Conservation (phyloP, 2,113 vertebrate species). For the Bubo bubo region DNA sequence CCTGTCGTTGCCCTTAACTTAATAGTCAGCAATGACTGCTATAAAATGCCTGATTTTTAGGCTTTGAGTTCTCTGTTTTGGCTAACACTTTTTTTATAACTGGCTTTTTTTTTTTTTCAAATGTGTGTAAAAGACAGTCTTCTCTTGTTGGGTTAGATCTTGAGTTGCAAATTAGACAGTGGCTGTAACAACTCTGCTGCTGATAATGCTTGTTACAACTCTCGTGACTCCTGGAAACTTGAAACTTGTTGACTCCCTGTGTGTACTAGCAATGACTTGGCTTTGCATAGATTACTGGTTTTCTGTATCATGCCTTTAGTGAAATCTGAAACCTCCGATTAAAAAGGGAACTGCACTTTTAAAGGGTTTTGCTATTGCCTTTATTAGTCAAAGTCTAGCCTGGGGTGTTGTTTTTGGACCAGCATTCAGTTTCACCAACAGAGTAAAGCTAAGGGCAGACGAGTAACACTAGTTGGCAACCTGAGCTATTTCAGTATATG, state of each 20-base stretch:
- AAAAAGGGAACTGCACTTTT: neutral
- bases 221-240: neutral
- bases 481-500: neutral
- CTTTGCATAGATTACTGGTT: neutral
- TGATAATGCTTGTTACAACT: neutral
- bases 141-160: neutral
- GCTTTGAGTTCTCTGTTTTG: neutral
- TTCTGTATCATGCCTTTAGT: neutral
- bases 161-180: neutral
- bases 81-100: accelerated
- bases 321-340: neutral
- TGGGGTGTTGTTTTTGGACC: neutral
- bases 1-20: neutral
- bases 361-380: neutral
- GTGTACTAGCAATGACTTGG: neutral
- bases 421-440: neutral
- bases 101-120: neutral
- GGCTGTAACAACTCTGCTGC: neutral
- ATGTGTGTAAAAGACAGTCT: neutral
- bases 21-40: neutral
- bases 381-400: neutral
- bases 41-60: neutral
- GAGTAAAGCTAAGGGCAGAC: neutral
- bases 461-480: neutral
- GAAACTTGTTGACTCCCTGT: slow-evolving; percentile 30